Evolutionary conservation across 2,797 vertebrate genomes (phyloP).

Genomic region (Emys orbicularis): DNA sequence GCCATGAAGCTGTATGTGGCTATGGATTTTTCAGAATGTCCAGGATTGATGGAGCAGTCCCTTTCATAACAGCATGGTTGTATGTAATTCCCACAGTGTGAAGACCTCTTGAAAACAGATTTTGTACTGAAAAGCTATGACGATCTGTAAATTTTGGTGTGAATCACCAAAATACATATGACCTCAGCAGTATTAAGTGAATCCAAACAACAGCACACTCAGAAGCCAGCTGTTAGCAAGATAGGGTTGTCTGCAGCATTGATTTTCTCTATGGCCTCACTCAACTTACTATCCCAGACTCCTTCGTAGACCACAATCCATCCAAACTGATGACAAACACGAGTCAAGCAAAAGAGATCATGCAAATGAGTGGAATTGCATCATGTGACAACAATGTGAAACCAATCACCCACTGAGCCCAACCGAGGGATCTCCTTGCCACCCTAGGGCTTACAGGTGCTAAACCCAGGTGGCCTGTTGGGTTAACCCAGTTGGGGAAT

Average conservation of each 20-base stretch:
- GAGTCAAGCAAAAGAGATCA: constrained; percentile 17
- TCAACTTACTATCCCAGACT: not conserved
- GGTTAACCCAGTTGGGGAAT: not conserved
- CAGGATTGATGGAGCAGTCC: not conserved
- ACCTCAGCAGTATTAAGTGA: not conserved
- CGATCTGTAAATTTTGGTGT: not conserved
- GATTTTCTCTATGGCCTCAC: not conserved
- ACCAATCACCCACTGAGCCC: not conserved
- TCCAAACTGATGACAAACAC: not conserved
- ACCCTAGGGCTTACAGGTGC: not conserved
- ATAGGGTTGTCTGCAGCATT: not conserved
- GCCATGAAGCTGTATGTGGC: not conserved
- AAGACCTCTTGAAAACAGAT: not conserved
- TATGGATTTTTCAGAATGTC: not conserved
- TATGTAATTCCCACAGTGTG: not conserved
- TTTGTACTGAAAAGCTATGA: not conserved
- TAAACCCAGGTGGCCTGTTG: not conserved
- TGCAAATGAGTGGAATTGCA: not conserved
- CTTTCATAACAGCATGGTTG: not conserved
- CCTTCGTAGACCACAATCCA: not conserved
- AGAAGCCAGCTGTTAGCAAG: not conserved
- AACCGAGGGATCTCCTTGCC: not conserved
- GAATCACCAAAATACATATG: not conserved
- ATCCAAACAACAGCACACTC: constrained; percentile 8
- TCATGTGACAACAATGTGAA: not conserved